phyloP scores from a whole-genome alignment of 2,113 vertebrate species.

The Aegithalos caudatus region DNA sequence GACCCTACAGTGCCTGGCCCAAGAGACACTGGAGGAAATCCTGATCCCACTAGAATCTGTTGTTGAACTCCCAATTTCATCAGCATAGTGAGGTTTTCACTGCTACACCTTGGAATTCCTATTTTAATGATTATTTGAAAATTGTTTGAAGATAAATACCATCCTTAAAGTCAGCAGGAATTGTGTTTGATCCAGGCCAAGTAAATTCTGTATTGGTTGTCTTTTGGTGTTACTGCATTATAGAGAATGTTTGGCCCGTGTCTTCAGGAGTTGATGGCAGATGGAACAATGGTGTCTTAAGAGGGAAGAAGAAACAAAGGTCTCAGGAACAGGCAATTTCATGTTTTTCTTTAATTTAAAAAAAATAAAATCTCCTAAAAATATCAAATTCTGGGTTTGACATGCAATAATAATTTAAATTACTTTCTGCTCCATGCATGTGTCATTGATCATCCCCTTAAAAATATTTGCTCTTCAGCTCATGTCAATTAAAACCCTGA shows the following conservation, averaged over 20 bases:
- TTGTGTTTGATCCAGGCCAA: not conserved
- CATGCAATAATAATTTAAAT: not conserved
- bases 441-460: not conserved
- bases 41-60: not conserved
- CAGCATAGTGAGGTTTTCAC: not conserved
- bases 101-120: not conserved
- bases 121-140: not conserved
- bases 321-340: not conserved
- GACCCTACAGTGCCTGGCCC: not conserved
- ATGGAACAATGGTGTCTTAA: not conserved
- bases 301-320: not conserved
- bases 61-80: not conserved
- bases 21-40: not conserved
- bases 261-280: not conserved
- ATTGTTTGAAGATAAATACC: not conserved
- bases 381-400: not conserved
- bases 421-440: not conserved
- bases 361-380: not conserved
- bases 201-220: not conserved
- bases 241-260: not conserved
- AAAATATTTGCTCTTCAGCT: not conserved
- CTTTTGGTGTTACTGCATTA: not conserved
- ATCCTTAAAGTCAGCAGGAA: not conserved
- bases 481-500: accelerated
- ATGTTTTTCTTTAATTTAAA: not conserved